Evolutionary conservation across 2,888 invertebrate genomes (phyloP).

Genomic region (Thymelicus lineola): DNA sequence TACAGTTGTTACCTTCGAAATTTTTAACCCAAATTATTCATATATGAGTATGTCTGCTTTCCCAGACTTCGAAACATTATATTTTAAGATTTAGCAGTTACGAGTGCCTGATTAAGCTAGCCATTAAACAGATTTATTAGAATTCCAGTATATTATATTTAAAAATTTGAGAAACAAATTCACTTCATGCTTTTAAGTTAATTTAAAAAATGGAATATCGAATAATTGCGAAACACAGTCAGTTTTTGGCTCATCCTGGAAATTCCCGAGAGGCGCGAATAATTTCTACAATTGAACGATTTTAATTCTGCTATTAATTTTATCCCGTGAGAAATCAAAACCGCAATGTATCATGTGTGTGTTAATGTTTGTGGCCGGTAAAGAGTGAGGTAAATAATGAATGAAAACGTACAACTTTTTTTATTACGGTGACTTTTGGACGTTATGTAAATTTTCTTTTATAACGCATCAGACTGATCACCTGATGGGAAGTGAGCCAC

Average conservation of each 20-base stretch:
- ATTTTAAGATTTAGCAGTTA: no score
- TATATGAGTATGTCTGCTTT: no score
- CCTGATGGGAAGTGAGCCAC: no score
- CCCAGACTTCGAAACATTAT: no score
- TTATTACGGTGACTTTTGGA: neutral
- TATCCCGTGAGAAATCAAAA: constrained; percentile 34
- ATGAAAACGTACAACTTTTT: neutral
- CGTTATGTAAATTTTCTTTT: neutral
- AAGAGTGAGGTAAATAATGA: neutral
- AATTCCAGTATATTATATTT: neutral
- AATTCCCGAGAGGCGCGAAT: constrained; percentile 1
- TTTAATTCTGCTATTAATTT: constrained; percentile 36
- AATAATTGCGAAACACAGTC: constrained; percentile 6
- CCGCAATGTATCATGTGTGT: constrained; percentile 11
- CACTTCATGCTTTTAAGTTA: neutral
- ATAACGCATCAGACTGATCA: no score
- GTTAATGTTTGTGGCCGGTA: constrained; percentile 8
- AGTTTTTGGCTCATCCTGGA: constrained; percentile 20
- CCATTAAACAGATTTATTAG: neutral
- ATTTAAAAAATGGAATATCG: constrained; percentile 4
- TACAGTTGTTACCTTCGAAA: no score
- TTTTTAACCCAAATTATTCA: no score
- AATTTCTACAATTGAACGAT: constrained; percentile 33
- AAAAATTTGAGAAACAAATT: neutral
- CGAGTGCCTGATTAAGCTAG: neutral